A percentile compares a stretch with the other conserved stretches of the same genome.
phyloP scores from a whole-genome alignment of 2,113 vertebrate genomes.

The Myrmophylax atrothorax region DNA sequence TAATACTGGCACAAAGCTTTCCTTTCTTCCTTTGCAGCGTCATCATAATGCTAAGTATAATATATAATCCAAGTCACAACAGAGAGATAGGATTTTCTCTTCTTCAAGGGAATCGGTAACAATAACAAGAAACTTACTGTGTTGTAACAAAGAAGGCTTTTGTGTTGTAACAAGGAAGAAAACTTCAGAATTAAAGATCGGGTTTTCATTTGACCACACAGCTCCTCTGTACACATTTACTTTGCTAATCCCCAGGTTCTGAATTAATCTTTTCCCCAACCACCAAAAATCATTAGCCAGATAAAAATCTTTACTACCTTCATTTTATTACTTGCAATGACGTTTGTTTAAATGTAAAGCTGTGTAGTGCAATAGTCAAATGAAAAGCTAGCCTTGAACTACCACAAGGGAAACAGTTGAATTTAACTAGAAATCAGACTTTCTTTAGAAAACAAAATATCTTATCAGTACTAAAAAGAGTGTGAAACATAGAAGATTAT shows the following conservation, averaged over 20 bases:
- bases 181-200: slow-evolving; percentile 18
- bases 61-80: background rate
- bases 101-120: background rate
- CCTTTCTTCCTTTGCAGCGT: background rate
- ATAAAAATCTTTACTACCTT: background rate
- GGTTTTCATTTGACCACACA: background rate
- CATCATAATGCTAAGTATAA: background rate
- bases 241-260: background rate
- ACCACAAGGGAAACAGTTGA: background rate
- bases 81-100: background rate
- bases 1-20: background rate
- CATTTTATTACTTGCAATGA: background rate
- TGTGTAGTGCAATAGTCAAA: background rate
- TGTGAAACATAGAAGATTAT: background rate
- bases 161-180: background rate
- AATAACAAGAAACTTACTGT: background rate
- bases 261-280: background rate
- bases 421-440: background rate
- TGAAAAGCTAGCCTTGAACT: background rate
- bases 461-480: background rate
- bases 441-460: background rate
- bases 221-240: background rate
- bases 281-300: background rate
- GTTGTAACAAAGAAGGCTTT: background rate
- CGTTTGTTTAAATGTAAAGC: background rate